phyloP scores from a whole-genome alignment of 2,113 vertebrate genomes.

The Taxidea taxus region DNA sequence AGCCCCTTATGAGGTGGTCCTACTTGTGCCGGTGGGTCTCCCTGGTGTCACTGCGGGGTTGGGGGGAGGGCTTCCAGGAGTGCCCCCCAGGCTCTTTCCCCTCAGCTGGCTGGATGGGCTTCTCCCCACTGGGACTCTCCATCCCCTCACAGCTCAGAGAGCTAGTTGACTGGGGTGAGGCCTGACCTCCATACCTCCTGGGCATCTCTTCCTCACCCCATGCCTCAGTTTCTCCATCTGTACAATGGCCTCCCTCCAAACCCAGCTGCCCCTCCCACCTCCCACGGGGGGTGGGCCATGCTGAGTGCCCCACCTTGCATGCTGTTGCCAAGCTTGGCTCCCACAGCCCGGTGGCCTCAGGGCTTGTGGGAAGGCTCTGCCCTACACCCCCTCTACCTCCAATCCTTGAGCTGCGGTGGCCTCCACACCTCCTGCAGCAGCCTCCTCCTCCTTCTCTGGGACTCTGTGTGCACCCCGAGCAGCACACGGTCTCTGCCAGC shows the following conservation, averaged over 20 bases:
- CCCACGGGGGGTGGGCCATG: rapidly evolving
- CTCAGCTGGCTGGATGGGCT: background rate
- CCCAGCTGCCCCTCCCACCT: background rate
- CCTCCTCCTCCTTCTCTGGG: background rate
- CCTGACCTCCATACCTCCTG: rapidly evolving
- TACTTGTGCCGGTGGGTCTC: background rate
- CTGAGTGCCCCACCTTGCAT: background rate
- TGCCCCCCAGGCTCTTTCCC: background rate
- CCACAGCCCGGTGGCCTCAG: rapidly evolving
- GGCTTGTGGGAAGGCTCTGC: background rate
- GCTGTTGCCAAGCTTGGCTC: background rate
- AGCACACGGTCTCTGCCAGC: background rate
- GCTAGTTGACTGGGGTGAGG: background rate
- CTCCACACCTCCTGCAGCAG: background rate
- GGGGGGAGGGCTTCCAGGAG: rapidly evolving
- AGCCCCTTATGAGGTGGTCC: background rate
- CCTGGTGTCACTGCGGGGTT: background rate
- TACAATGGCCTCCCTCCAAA: background rate
- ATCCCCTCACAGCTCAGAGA: background rate
- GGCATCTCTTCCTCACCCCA: background rate
- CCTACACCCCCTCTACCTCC: background rate
- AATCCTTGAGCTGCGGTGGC: background rate
- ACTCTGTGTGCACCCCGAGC: background rate
- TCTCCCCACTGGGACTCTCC: too few relatives aligned
- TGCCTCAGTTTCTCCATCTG: background rate